These are phyloP conservation scores for Micrasema longulum DNA, from an alignment of 1,140 invertebrate species.

Conservation along the genomic window DNA sequence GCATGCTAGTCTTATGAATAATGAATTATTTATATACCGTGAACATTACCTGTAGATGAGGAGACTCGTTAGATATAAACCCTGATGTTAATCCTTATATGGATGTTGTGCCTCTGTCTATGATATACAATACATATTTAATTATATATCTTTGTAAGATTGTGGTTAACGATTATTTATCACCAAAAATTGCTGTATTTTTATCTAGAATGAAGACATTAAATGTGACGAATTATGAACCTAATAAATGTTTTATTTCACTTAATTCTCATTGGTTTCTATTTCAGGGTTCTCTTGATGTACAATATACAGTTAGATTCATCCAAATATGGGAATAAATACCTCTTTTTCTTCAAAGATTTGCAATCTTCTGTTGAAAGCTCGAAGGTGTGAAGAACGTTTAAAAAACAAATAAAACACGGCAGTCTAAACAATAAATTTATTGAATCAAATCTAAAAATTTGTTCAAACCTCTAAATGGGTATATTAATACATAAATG, in stretches of 20 bases:
- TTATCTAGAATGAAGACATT: slow-evolving; percentile 53
- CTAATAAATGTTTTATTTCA: slow-evolving; percentile 1
- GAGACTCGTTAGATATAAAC: slow-evolving; percentile 25
- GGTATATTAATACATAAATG: slow-evolving; percentile 6
- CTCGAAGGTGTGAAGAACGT: too few species aligned
- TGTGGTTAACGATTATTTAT: slow-evolving; percentile 40
- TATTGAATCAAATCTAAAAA: slow-evolving; percentile 15
- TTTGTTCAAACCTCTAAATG: slow-evolving; percentile 2
- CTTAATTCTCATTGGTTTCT: too few species aligned
- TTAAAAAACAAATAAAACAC: too few species aligned
- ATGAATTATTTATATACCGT: slow-evolving; percentile 38
- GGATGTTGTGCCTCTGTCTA: slow-evolving; percentile 54
- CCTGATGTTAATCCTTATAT: slow-evolving; percentile 52
- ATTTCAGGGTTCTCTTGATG: too few species aligned
- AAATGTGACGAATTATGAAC: slow-evolving; percentile 52
- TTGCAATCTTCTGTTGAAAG: too few species aligned
- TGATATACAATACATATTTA: slow-evolving; percentile 37
- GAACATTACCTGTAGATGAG: slow-evolving; percentile 19
- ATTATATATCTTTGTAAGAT: slow-evolving; percentile 50
- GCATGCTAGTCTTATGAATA: slow-evolving; percentile 54
- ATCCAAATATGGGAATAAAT: too few species aligned
- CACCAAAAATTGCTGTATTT: slow-evolving; percentile 52
- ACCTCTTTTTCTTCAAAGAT: too few species aligned
- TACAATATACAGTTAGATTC: too few species aligned
- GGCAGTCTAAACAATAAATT: not conserved